Conservation (phyloP, 1,140 invertebrate genomes). For the Phymorhynchus buccinoides region DNA sequence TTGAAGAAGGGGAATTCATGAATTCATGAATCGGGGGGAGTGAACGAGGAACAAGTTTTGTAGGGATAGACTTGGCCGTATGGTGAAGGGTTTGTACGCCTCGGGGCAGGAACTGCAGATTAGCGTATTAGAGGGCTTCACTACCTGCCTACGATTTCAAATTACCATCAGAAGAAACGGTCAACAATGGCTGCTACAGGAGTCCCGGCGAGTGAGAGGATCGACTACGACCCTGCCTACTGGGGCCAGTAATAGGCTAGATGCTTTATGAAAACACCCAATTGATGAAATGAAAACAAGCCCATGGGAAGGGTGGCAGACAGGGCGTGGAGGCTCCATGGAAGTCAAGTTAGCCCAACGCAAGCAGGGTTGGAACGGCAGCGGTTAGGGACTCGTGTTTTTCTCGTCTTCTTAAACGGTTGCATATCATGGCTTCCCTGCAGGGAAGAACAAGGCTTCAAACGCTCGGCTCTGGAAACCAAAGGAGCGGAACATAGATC, state of each 20-base stretch:
- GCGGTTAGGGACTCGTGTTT: slow-evolving; percentile 7
- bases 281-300: slow-evolving; percentile 48
- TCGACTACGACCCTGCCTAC: slow-evolving; percentile 8
- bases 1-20: neutral
- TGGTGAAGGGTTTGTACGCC: neutral
- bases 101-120: slow-evolving; percentile 18
- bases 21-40: neutral
- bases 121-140: slow-evolving; percentile 38
- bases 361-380: neutral
- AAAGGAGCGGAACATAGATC: neutral
- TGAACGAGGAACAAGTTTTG: neutral
- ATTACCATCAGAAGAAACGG: slow-evolving; percentile 42
- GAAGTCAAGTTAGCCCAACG: slow-evolving; percentile 26
- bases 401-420: slow-evolving; percentile 31
- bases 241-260: slow-evolving; percentile 38
- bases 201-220: neutral
- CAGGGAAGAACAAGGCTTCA: neutral
- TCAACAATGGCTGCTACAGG: slow-evolving; percentile 21
- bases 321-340: neutral
- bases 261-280: slow-evolving; percentile 47
- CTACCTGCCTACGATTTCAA: slow-evolving; percentile 46
- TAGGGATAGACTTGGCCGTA: neutral
- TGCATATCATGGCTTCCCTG: slow-evolving; percentile 27
- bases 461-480: neutral
- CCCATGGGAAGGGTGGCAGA: neutral